phyloP scores from a whole-genome alignment of 2,797 vertebrate genomes.

The Phataginus tricuspis region DNA sequence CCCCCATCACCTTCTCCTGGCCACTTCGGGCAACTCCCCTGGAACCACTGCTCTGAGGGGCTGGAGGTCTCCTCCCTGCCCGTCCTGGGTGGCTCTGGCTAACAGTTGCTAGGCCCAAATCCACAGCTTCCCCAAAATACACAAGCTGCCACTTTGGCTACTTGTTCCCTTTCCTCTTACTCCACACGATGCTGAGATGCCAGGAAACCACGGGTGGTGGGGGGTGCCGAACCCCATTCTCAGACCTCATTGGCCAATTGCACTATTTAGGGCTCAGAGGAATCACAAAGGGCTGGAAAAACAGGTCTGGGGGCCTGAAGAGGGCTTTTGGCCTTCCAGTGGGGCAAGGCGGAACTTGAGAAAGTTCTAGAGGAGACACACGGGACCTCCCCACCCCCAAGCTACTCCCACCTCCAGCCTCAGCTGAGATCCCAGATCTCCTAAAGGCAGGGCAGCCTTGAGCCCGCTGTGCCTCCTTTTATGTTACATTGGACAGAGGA shows the following conservation, averaged over 20 bases:
- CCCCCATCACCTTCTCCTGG: background rate
- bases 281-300: background rate
- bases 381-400: background rate
- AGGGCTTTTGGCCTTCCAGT: background rate
- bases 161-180: slow-evolving; percentile 57
- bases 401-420: too few relatives aligned
- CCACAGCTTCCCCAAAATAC: slow-evolving; percentile 69
- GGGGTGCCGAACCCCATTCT: background rate
- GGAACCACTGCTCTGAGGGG: background rate
- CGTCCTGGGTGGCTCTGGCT: fast-evolving
- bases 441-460: background rate
- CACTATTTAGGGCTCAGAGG: slow-evolving; percentile 19
- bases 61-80: background rate
- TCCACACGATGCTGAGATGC: background rate
- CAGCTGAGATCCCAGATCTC: background rate
- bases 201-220: slow-evolving; percentile 19
- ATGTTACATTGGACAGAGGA: background rate
- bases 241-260: slow-evolving; percentile 39
- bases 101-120: background rate
- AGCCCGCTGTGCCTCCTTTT: background rate
- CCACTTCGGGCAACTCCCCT: background rate
- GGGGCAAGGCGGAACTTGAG: background rate
- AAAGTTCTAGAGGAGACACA: background rate
- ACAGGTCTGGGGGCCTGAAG: background rate
- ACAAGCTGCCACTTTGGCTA: background rate